Base-by-base conservation (phyloP, 2,888 invertebrate species). In the Phasia obesa region DNA sequence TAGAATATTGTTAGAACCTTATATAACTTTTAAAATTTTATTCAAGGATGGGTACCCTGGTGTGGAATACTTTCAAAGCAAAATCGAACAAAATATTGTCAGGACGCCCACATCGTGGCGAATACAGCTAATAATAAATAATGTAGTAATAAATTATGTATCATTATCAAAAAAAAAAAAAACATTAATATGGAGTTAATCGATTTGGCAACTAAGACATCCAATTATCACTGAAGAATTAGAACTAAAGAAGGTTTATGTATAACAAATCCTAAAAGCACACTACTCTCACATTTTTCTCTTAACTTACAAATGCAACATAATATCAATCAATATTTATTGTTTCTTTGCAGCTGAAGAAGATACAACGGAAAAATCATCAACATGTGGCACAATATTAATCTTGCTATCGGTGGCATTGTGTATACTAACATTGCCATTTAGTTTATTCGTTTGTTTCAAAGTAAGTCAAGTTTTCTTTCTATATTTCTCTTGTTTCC, bases 371-470 rank as follows among this genome's bases (percentile, higher is more conserved):
- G 91, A 90, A 53, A 95, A 95, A 65, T 92, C 93, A 0, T 96
- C 95, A 86, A 93, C 95, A 69, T 97, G 97, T 89, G 98, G 97
- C 4, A 95, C 95, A 91, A 94, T 98, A 81, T 93, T 98, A 57
- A 95, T 96, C 53, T 93, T 93, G 21, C 91, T 98, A 38, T 97
- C 98, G 7, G 97, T 97, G 95, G 89, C 96, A 4, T 89, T 98
- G 42, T 96, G 98, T 42, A 90, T 95, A 21, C 86, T 96, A 44
- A 98, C 98, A 0, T 95, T 98, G 94, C 98, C 98, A 0, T 96
- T 98, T 88, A 98, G 98, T 0, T 93, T 98, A 5, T 95, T 97
- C 90, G 93, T 98, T 76, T 98, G 97, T 91, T 97, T 98, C 90
- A 98, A 98, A 96, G 98, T 97, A 93, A 93, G 86, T 84, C 44